These are phyloP conservation scores for Penelope pileata DNA, from an alignment of 2,113 vertebrate genomes.

Conservation along the genomic window DNA sequence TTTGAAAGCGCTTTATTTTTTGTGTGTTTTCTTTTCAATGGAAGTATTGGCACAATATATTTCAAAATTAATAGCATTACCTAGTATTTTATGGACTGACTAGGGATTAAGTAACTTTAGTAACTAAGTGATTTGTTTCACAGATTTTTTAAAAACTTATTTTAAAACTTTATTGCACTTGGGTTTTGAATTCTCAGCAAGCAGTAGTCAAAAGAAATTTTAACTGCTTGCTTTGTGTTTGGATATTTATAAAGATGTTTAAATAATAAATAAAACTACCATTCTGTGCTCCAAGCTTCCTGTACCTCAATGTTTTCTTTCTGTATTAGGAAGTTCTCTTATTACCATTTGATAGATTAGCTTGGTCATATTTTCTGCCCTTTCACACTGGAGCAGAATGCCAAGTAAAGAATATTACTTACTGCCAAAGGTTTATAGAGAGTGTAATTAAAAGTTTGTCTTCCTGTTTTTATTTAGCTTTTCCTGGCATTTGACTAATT, in stretches of 20 bases:
- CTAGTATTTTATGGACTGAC: neutral
- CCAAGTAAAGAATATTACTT: conserved; percentile 60
- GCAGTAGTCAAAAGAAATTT: neutral
- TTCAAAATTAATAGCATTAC: too few species aligned
- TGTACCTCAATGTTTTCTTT: neutral
- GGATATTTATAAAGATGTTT: neutral
- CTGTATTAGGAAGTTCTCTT: neutral
- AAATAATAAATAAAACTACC: neutral
- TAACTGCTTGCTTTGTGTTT: neutral
- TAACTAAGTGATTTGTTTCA: too few species aligned
- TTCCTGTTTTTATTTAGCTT: conserved; percentile 57
- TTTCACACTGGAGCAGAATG: conserved; percentile 24
- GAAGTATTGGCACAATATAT: neutral
- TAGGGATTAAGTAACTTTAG: neutral
- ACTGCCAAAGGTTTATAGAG: conserved; percentile 45
- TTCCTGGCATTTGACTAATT: conserved; percentile 66
- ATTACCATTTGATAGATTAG: conserved; percentile 1
- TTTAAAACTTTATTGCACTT: neutral
- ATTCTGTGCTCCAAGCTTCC: neutral
- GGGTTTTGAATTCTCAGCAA: neutral
- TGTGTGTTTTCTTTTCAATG: rapidly evolving
- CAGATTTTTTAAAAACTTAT: neutral
- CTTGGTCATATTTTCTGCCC: conserved; percentile 14
- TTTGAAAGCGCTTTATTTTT: neutral
- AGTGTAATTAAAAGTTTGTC: conserved; percentile 66